phyloP scores from a whole-genome alignment of 2,797 vertebrate species.

The Eidolon dupreanum region DNA sequence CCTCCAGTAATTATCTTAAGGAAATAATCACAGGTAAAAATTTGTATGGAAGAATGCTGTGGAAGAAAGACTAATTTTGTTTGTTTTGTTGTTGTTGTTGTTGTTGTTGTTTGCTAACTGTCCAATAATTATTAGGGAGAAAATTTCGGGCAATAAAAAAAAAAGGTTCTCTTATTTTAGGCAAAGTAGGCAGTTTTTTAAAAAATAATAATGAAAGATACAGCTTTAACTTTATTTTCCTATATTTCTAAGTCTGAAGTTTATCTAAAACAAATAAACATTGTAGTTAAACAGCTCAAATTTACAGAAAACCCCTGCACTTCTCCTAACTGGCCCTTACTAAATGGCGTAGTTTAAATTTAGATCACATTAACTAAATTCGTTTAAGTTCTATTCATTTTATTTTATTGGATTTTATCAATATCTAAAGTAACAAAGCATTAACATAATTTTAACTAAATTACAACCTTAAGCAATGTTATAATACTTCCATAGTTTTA shows the following conservation, averaged over 20 bases:
- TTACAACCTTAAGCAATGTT: not conserved
- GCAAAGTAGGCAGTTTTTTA: not conserved
- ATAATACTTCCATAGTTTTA: not conserved
- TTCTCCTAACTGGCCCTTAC: not conserved
- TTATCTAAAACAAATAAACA: conserved; percentile 18
- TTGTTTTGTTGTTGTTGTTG: not conserved
- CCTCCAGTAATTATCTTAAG: not conserved
- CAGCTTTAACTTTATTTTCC: not conserved
- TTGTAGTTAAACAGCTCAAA: not conserved
- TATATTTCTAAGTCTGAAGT: not conserved
- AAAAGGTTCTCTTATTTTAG: not conserved
- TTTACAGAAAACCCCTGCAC: not conserved
- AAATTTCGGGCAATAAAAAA: not conserved
- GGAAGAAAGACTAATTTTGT: not conserved
- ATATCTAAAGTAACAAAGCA: not conserved
- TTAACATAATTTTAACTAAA: conserved; percentile 17
- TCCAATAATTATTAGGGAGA: not conserved
- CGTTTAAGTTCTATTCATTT: not conserved
- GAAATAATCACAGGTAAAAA: not conserved
- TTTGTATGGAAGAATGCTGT: not conserved
- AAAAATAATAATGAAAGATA: not conserved
- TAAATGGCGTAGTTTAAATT: not conserved
- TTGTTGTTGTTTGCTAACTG: not conserved
- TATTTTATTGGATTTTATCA: not conserved
- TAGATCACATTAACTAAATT: not conserved